Evolutionary conservation across 2,113 vertebrate species (phyloP).

Genomic region (Casuarius casuarius): DNA sequence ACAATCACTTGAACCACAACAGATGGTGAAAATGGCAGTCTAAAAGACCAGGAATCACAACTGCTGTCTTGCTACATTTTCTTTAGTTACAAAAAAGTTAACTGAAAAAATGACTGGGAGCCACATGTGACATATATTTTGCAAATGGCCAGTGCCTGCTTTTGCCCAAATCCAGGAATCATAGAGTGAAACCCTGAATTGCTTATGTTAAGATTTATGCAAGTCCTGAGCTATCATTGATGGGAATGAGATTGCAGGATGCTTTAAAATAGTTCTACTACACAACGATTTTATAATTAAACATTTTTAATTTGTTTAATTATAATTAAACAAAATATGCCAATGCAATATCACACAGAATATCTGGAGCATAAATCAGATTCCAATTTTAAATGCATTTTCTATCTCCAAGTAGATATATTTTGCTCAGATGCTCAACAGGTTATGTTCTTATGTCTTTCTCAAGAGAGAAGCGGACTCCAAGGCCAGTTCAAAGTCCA

Average conservation of each 20-base stretch:
- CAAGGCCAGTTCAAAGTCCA: background rate
- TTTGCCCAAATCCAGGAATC: background rate
- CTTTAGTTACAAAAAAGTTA: background rate
- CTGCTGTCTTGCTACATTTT: background rate
- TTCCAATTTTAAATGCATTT: background rate
- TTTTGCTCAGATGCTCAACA: background rate
- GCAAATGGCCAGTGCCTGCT: background rate
- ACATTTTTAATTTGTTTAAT: background rate
- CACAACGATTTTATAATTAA: background rate
- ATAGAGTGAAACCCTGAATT: background rate
- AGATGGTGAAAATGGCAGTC: background rate
- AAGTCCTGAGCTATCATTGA: background rate
- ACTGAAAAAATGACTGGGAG: background rate
- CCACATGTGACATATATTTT: background rate
- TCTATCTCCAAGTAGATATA: background rate
- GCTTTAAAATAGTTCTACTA: background rate
- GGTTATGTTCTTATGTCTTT: background rate
- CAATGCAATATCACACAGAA: background rate
- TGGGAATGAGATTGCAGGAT: background rate
- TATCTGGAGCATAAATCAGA: background rate
- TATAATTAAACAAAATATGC: background rate
- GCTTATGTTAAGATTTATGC: background rate
- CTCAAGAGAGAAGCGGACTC: background rate
- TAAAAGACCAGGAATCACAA: background rate
- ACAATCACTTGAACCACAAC: background rate